Conservation (phyloP, 2,113 vertebrate genomes). For the Prionailurus bengalensis region DNA sequence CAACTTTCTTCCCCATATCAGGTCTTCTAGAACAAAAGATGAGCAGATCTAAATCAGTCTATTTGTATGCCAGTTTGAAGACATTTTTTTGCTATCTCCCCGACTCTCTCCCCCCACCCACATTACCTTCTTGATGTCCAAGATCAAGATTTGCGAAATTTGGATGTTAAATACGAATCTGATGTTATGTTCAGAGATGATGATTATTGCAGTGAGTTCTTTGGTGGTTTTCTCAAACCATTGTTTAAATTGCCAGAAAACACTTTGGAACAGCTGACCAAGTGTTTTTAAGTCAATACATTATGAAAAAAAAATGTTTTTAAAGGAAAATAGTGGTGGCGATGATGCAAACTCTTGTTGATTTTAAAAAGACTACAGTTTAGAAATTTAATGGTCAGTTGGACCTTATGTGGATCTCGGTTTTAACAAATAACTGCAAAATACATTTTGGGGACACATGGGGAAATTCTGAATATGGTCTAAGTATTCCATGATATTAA, state of each 20-base stretch:
- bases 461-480: background rate
- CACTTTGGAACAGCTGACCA: background rate
- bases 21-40: background rate
- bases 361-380: conserved; percentile 43
- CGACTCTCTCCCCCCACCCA: background rate
- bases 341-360: background rate
- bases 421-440: conserved; percentile 49
- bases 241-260: conserved; percentile 40
- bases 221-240: background rate
- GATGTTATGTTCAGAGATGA: background rate
- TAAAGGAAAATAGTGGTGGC: background rate
- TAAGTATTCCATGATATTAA: conserved; percentile 21
- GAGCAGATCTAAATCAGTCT: background rate
- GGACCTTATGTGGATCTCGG: background rate
- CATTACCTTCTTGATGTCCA: background rate
- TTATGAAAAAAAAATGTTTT: background rate
- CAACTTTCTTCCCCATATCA: conserved; percentile 8
- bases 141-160: conserved; percentile 29
- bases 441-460: background rate
- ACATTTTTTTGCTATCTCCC: background rate
- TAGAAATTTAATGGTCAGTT: conserved; percentile 28
- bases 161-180: conserved; percentile 3
- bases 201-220: conserved; percentile 25
- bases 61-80: background rate
- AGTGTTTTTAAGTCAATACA: conserved; percentile 37